Base-by-base conservation (phyloP, 1,140 invertebrate species). In the Drosophila simulans region DNA sequence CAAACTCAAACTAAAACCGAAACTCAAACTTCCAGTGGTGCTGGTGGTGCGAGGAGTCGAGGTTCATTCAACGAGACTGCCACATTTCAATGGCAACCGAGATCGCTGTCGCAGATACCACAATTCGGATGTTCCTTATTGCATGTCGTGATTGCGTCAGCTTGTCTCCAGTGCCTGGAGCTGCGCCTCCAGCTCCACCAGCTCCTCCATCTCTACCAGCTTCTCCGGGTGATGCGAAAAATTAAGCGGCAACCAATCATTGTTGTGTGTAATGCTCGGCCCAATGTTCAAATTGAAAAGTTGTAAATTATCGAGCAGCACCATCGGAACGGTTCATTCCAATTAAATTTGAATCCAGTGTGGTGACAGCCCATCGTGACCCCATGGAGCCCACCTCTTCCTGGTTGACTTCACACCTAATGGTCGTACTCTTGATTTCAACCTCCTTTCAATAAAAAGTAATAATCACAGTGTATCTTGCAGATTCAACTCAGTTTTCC, bases 281-380 rank as follows among this genome's bases (percentile, higher is more conserved):
- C 66, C 66, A 81, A 72, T 80, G 81, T 77, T 86, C 54, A 85
- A 86, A 86, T 85, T 85, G 81, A 85, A 85, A 86, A 85, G 82
- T 86, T 85, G 63, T 77, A 86, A 85, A 85, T 86, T 89, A 88
- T 88, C 82, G 57, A 64, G 69, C 69, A 66, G 48, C 70, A 60
- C 72, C 80, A 91, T 88, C 88, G 78, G 71, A 81, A 81, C 83
- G 86, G 81, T 91, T 91, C 80, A 84, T 88, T 84, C 88, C 88
- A 91, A 91, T 91, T 91, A 91, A 91, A 91, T 91, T 86, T 85
- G 77, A 81, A 84, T 91, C 68, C 83, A 83, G 79, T 65, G 77
- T 60, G 43, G 52, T 31, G 51, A 70, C 22, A 20, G 40, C 31
- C 31, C 31, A 37, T 53, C 40, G 46, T 34, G 46, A 69, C 39